phyloP scores from a whole-genome alignment of 2,888 invertebrate species.

The Baccha elongata region DNA sequence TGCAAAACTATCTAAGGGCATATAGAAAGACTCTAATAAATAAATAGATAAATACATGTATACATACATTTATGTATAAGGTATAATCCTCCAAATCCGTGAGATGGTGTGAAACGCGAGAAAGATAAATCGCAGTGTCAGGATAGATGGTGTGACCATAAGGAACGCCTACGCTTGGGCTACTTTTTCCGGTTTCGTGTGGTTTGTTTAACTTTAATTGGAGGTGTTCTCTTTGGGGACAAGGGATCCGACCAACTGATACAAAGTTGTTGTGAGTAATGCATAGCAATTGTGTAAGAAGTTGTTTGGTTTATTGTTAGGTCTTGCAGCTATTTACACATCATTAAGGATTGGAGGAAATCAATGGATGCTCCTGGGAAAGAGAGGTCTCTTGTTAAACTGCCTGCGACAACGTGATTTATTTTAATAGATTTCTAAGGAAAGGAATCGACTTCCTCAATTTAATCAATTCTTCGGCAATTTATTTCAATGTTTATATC shows the following conservation, averaged over 20 bases:
- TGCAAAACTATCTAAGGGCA: slow-evolving; percentile 60
- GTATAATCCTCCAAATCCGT: slow-evolving; percentile 1
- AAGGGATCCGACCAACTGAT: slow-evolving; percentile 25
- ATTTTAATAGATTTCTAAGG: no score
- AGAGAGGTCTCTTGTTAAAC: background rate
- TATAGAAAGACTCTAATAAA: slow-evolving; percentile 5
- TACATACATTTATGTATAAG: background rate
- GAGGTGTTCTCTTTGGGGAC: slow-evolving; percentile 45
- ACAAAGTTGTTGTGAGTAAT: slow-evolving; percentile 35
- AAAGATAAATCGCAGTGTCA: slow-evolving; percentile 67
- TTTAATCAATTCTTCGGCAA: no score
- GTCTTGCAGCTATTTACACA: slow-evolving; percentile 29
- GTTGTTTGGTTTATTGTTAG: slow-evolving; percentile 9
- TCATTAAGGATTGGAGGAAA: slow-evolving; percentile 1
- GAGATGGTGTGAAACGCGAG: slow-evolving; percentile 64
- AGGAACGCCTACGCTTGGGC: slow-evolving; percentile 66
- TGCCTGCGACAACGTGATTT: background rate
- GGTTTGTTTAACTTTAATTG: slow-evolving; percentile 70
- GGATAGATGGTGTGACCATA: slow-evolving; percentile 68
- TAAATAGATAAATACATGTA: slow-evolving; percentile 14
- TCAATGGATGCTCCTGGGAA: background rate
- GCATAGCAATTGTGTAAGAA: slow-evolving; percentile 22
- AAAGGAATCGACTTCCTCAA: no score
- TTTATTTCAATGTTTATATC: no score
- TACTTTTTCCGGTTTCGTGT: slow-evolving; percentile 71